Base-by-base conservation (phyloP, 2,113 vertebrate genomes). In the Seriola quinqueradiata region DNA sequence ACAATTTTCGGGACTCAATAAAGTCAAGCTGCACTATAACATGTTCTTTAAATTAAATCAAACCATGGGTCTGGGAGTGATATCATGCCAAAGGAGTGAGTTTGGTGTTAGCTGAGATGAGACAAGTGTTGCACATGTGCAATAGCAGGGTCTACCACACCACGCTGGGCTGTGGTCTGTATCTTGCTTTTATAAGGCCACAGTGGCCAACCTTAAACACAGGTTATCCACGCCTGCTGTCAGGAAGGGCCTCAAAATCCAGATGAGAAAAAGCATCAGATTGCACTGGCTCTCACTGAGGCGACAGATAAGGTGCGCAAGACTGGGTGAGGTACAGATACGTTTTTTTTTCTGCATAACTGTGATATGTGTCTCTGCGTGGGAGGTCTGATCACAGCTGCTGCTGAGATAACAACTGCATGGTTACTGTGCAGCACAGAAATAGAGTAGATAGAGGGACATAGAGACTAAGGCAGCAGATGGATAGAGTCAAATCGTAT, bases 201-300 rank as follows among this genome's bases (percentile, higher is more conserved):
- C 84, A 58, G 78, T 10, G 81, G 86, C 70, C 58, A 78, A 86
- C 77, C 66, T 66, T 85, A 91, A 92, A 87, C 79, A 86, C 83
- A 71, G 78, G 76, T 85, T 86, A 80, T 77, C 63, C 61, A n/a
- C 60, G 58, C 34, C 55, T 46, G 78, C 87, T 85, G 84, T 81
- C 75, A 82, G 50, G 42, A 75, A 34, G 13, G 64, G 21, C 4
- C 63, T 32, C 46, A 59, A 65, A 63, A 55, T n/a, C 50, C 54
- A 46, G 19, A 59, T 32, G 4, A 67, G 68, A 67, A 64, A 64
- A 77, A 67, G 42, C 55, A 19, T 38, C 17, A 78, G 48, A 68
- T 70, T 65, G 21, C 16, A 48, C 36, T 4, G 5, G 34, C 14
- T 65, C 60, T 64, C 74, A 36, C 59, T 40, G 46, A 23, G 52